Evolutionary conservation across 2,797 vertebrate genomes (phyloP).

Genomic region (Meda fulgida): DNA sequence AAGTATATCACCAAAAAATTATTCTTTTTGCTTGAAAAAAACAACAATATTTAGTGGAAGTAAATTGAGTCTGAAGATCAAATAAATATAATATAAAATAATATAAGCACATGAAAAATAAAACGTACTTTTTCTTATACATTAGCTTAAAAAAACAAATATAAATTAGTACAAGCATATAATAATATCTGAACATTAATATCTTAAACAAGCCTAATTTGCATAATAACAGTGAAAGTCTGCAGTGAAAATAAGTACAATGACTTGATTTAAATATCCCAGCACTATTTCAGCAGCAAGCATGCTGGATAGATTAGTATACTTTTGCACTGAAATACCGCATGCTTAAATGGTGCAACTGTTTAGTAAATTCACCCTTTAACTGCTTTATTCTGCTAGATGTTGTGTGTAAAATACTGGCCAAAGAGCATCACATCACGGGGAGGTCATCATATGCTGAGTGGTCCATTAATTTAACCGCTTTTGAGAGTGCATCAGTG

Average conservation of each 20-base stretch:
- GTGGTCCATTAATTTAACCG: slow-evolving; percentile 59
- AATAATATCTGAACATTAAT: neutral
- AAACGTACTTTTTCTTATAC: neutral
- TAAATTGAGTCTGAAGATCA: neutral
- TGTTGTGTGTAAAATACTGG: neutral
- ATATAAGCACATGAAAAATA: neutral
- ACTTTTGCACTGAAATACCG: neutral
- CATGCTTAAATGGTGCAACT: neutral
- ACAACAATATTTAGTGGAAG: neutral
- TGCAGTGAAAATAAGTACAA: neutral
- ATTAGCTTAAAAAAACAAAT: neutral
- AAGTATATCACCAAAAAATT: neutral
- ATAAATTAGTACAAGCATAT: neutral
- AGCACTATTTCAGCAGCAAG: neutral
- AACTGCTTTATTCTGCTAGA: neutral
- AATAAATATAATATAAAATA: neutral
- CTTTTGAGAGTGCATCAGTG: slow-evolving; percentile 60
- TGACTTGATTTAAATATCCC: neutral
- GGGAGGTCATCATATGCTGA: neutral
- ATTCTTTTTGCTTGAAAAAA: neutral
- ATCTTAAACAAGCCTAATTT: neutral
- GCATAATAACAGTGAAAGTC: neutral
- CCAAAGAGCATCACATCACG: slow-evolving; percentile 1
- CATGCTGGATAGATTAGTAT: neutral
- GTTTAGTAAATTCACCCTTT: neutral